Evolutionary conservation across 2,888 invertebrate genomes (phyloP).

Genomic region (Drosophila prostipennis): DNA sequence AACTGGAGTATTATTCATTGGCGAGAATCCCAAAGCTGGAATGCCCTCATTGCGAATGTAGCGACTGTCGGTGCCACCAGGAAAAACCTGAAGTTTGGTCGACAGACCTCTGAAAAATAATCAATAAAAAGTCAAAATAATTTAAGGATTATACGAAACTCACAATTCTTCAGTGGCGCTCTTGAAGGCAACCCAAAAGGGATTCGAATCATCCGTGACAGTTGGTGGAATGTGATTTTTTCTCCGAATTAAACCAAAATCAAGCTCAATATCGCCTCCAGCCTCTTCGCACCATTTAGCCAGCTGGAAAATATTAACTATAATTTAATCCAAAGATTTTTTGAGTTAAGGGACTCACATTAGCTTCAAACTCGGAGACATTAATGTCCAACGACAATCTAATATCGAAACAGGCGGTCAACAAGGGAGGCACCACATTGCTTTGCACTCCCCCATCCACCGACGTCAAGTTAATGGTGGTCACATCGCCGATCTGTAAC

Average conservation of each 20-base stretch:
- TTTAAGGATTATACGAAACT: conserved; percentile 59
- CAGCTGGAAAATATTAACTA: conserved; percentile 57
- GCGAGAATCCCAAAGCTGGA: conserved; percentile 96
- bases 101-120: conserved; percentile 87
- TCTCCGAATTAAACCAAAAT: conserved; percentile 87
- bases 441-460: conserved; percentile 94
- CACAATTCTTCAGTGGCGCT: conserved; percentile 87
- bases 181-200: conserved; percentile 91
- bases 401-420: conserved; percentile 90
- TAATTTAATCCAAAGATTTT: neutral
- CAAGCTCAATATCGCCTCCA: conserved; percentile 88
- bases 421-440: conserved; percentile 94
- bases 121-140: too few species aligned
- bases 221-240: conserved; percentile 86
- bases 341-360: conserved; percentile 80
- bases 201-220: conserved; percentile 87
- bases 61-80: conserved; percentile 95
- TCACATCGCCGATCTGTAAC: conserved; percentile 92
- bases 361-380: conserved; percentile 79
- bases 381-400: conserved; percentile 85
- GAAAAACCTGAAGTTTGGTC: conserved; percentile 90
- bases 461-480: conserved; percentile 93
- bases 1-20: conserved; percentile 93
- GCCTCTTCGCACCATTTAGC: conserved; percentile 88
- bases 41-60: conserved; percentile 91